A percentile compares a stretch with the other conserved stretches of the same genome.
phyloP scores from a whole-genome alignment of 30 jellyfish, hydroid and myxozoan species.

The Pelagia noctiluca region DNA sequence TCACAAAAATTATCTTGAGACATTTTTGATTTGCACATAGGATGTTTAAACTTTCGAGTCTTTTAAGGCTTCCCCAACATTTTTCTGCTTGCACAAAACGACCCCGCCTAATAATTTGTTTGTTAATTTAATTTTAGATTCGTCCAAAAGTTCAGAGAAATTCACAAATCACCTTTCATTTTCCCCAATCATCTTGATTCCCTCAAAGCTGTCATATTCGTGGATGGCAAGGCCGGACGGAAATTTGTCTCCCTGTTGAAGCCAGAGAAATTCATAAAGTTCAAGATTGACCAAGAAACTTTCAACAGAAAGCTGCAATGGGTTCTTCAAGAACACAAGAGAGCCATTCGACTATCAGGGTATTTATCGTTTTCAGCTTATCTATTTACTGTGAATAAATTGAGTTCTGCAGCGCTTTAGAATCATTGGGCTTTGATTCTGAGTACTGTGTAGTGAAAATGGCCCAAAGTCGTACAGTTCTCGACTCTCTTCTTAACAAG shows the following conservation, averaged over 20 bases:
- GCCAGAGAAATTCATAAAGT: constrained; percentile 11
- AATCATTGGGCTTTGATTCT: background rate
- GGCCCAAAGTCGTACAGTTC: too few species aligned
- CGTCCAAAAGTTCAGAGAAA: constrained; percentile 22
- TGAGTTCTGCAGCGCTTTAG: background rate
- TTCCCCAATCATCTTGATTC: too few species aligned
- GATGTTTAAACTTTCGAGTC: background rate
- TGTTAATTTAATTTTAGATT: background rate
- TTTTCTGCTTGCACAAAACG: too few species aligned
- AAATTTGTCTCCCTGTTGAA: constrained; percentile 62
- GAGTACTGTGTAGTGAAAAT: too few species aligned
- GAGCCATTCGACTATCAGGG: constrained; percentile 85
- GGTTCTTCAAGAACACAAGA: constrained; percentile 47
- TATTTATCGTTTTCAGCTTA: background rate
- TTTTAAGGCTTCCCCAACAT: background rate
- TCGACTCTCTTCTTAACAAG: too few species aligned
- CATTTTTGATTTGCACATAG: background rate
- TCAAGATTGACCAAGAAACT: constrained; percentile 18
- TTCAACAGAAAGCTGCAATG: constrained; percentile 32
- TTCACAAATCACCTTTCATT: constrained; percentile 27
- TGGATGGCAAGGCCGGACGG: constrained; percentile 88
- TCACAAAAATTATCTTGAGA: too few species aligned
- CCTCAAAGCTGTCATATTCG: constrained; percentile 60
- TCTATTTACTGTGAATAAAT: background rate
- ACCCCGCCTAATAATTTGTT: too few species aligned